A percentile compares a stretch with the other conserved stretches of the same genome.
phyloP scores from a whole-genome alignment of 2,797 vertebrate species.

The Sebastes matsubarae region DNA sequence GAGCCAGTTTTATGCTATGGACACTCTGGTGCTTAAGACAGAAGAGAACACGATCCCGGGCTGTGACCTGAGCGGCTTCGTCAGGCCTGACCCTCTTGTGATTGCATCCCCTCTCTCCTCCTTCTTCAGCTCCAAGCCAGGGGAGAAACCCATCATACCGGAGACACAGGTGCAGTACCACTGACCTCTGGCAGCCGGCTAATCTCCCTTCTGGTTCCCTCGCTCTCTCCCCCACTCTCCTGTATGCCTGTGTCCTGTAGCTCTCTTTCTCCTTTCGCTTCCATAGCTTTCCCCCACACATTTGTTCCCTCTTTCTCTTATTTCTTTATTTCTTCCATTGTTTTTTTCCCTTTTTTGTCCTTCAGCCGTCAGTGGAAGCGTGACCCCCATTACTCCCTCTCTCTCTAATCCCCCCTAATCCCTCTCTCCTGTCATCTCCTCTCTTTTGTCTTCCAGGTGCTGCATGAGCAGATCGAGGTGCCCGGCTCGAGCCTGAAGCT shows the following conservation, averaged over 20 bases:
- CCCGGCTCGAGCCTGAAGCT: conserved; percentile 92
- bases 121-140: conserved; percentile 95
- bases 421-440: conserved; percentile 64
- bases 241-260: conserved; percentile 61
- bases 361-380: conserved; percentile 79
- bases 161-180: conserved; percentile 94
- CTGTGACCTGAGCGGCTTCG: conserved; percentile 97
- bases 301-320: conserved; percentile 55
- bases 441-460: conserved; percentile 87
- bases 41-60: conserved; percentile 99
- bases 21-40: conserved; percentile 98
- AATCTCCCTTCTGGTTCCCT: conserved; percentile 75
- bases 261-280: conserved; percentile 56
- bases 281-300: conserved; percentile 42
- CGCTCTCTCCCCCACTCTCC: conserved; percentile 60
- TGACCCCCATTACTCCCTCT: conserved; percentile 77
- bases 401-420: conserved; percentile 75
- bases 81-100: conserved; percentile 95
- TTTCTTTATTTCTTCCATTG: conserved; percentile 71
- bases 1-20: conserved; percentile 99
- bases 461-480: conserved; percentile 97
- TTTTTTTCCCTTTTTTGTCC: conserved; percentile 73
- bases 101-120: conserved; percentile 97
- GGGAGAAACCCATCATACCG: conserved; percentile 93
- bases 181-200: conserved; percentile 77